Conservation (phyloP, 1,140 invertebrate species). For the Drosophila melanica region DNA sequence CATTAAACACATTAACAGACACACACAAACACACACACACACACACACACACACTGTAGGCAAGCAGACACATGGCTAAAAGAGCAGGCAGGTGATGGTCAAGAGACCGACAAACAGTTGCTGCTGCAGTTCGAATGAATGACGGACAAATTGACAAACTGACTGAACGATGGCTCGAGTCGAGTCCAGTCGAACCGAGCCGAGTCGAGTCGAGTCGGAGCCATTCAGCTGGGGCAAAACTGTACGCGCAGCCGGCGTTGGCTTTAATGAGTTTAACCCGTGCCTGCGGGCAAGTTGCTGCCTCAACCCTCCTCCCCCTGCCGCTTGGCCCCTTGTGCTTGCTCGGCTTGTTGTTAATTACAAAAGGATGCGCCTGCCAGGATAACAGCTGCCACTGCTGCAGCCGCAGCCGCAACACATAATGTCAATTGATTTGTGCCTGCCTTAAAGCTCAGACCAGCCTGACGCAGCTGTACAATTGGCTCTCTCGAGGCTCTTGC, state of each 20-base stretch:
- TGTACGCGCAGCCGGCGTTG: constrained; percentile 59
- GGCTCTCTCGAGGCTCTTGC: neutral
- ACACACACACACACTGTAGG: neutral
- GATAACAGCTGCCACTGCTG: constrained; percentile 65
- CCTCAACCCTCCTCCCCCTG: constrained; percentile 14
- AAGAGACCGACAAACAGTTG: constrained; percentile 61
- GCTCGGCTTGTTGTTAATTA: constrained; percentile 54
- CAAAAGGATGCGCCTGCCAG: constrained; percentile 66
- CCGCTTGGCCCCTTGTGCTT: neutral
- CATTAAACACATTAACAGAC: constrained; percentile 81
- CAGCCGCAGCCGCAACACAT: constrained; percentile 44
- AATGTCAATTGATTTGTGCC: constrained; percentile 65
- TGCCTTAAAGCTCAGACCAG: constrained; percentile 26
- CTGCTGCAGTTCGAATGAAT: constrained; percentile 57
- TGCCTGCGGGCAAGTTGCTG: constrained; percentile 52
- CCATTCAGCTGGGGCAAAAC: constrained; percentile 29
- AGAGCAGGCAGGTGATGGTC: constrained; percentile 70
- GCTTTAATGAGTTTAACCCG: constrained; percentile 75
- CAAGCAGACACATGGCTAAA: constrained; percentile 14
- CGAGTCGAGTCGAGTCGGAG: neutral
- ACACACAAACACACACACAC: constrained; percentile 25
- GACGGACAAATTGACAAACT: constrained; percentile 47
- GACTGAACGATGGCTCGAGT: constrained; percentile 17
- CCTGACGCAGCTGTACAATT: constrained; percentile 41
- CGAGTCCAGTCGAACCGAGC: neutral